These are phyloP conservation scores for Lymantria monacha DNA, from an alignment of 2,888 invertebrate species.

Conservation along the genomic window DNA sequence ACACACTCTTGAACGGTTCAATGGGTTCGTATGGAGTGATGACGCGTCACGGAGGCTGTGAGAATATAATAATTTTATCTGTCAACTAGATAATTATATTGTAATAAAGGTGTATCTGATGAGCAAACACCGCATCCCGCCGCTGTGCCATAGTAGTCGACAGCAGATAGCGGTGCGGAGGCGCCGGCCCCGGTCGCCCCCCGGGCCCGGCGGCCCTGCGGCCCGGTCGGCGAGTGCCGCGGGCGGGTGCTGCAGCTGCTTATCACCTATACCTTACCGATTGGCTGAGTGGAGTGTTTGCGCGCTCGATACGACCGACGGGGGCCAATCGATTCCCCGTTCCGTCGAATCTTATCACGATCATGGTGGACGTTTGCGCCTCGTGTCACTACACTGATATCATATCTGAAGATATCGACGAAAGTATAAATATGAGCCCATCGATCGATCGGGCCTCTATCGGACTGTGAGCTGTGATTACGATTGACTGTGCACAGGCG, in stretches of 20 bases:
- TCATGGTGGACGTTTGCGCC: constrained; percentile 76
- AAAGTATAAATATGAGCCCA: constrained; percentile 81
- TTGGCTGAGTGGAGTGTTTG: constrained; percentile 79
- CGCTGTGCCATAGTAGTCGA: constrained; percentile 52
- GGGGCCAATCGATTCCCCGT: constrained; percentile 76
- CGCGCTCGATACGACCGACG: constrained; percentile 62
- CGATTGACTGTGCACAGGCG: constrained; percentile 53
- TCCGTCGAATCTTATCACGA: constrained; percentile 72
- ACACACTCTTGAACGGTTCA: not conserved
- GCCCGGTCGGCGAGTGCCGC: constrained; percentile 8
- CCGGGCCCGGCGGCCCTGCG: constrained; percentile 46
- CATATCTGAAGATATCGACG: constrained; percentile 77
- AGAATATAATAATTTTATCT: constrained; percentile 56
- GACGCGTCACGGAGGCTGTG: constrained; percentile 17
- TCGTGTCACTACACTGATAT: constrained; percentile 74
- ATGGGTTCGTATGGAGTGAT: not conserved
- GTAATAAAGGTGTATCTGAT: constrained; percentile 76
- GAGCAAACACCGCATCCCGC: constrained; percentile 63
- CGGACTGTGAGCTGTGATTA: constrained; percentile 71
- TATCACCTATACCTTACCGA: constrained; percentile 65
- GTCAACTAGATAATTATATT: constrained; percentile 62
- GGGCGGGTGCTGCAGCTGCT: constrained; percentile 40
- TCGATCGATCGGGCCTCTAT: constrained; percentile 81
- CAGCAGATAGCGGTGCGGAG: constrained; percentile 59
- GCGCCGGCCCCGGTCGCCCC: constrained; percentile 45